Conservation (phyloP, 1,140 invertebrate species). For the Gonatopus flavifemur region DNA sequence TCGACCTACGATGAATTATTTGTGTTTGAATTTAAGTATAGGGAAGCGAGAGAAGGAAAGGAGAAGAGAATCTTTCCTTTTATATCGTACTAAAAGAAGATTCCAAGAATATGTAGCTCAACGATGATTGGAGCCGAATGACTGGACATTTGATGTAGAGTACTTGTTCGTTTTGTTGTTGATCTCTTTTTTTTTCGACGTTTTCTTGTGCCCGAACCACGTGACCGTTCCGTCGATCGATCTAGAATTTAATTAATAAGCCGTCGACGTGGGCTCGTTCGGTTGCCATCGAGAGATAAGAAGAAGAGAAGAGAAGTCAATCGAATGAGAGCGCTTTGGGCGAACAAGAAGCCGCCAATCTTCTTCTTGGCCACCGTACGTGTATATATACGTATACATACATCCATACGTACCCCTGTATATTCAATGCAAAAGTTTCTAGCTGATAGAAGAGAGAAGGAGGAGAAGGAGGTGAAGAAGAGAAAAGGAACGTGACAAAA, state of each 20-base stretch:
- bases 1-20: too few relatives aligned
- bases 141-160: not conserved
- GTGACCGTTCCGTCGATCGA: slow-evolving; percentile 2
- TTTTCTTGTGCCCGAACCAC: slow-evolving; percentile 4
- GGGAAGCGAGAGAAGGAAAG: slow-evolving; percentile 26
- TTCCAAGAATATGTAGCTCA: not conserved
- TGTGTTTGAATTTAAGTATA: slow-evolving; percentile 20
- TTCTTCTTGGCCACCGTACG: not conserved
- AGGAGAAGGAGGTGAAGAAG: not conserved
- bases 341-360: slow-evolving; percentile 28
- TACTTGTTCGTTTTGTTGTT: too few relatives aligned
- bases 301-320: slow-evolving; percentile 17
- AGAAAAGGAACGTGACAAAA: too few relatives aligned
- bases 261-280: slow-evolving; percentile 8
- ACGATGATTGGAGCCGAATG: not conserved
- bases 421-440: too few relatives aligned
- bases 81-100: too few relatives aligned
- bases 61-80: slow-evolving; percentile 4
- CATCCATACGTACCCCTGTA: too few relatives aligned
- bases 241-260: slow-evolving; percentile 17
- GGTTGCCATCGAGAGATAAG: not conserved
- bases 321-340: slow-evolving; percentile 23
- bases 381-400: too few relatives aligned
- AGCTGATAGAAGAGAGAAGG: not conserved
- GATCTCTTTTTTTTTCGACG: too few relatives aligned